Evolutionary conservation across 2,113 vertebrate species (phyloP), one percentile per base, ranked within the genome.

Genomic region (Saimiri boliviensis): DNA sequence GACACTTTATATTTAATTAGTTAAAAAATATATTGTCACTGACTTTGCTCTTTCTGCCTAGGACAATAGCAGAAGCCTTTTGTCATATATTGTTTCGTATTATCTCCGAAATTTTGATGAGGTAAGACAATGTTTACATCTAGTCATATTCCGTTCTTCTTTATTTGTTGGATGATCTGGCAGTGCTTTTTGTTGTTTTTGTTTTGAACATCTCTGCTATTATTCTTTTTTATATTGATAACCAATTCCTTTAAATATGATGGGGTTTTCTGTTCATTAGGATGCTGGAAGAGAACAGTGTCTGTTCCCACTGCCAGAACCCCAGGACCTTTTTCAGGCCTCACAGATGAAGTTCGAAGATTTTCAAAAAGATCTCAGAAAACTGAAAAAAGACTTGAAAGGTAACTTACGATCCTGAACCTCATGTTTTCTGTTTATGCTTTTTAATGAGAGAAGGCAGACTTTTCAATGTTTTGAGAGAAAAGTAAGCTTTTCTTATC

Each of bases 261-360:
- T 98, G 98, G 60, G 98, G 54, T 97, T 97, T 97, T 98, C 89
- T 68, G 40, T 97, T 91, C 86, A 70, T 90, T 94, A 99, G 99
- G 99, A 99, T 83, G 99, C 99, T 56, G 99, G 99, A 70, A 99
- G 98, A 94, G 99, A 99, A 81, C 99, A 99, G 1, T 99, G 99
- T 94, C 97, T 99, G 77, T 99, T 99, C 97, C 99, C 99, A 52
- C 98, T 99, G 76, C 99, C 99, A 0, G 99, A 99, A 86, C 99
- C 99, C 2, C 99, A 99, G n/a, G 99, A 99, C 97, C 99, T 99
- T 58, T 99, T 99, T 97, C 99, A 99, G 98, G 99, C 99, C 21
- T 99, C 99, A 0, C 99, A 99, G 93, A 99, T 99, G 99, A 99
- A 99, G 96, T 99, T 99, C 98, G 99, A 99, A 95, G 99, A 99